Evolutionary conservation across 2,113 vertebrate genomes (phyloP), one percentile per base, ranked within the genome.

Genomic region (Trichomycterus rosablanca): DNA sequence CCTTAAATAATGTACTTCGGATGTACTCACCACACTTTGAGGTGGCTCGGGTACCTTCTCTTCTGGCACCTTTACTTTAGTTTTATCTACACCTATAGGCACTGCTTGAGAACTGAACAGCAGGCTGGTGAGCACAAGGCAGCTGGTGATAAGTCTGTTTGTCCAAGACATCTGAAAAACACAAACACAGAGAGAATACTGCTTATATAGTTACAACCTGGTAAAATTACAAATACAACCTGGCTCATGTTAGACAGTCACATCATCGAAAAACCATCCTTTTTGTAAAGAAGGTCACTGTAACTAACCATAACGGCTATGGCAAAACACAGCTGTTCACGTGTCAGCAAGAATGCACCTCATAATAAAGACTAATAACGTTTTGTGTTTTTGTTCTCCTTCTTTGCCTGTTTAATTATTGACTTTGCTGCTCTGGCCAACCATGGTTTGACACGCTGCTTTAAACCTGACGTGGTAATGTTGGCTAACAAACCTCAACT

Each of bases 41-140:
- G 93, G 78, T 54, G 85, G 82, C 28, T 88, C 88, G 37, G 88
- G 87, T 4, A 81, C 75, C 20, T 81, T 83, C 42, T 87, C 83
- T 70, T 89, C 82, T 0, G 87, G 80, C 12, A 83, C 68, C 34
- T 88, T 84, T 26, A 93, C 87, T 83, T 97, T 96, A 19, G 92
- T 95, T 80, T 95, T 97, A 68, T 95, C 94, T 60, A 93, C 81
- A 24, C 92, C 91, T 70, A 98, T 94, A 54, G 95, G 95, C 62
- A 98, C 93, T 51, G 92, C 85, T 70, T 90, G 80, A 15, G 86
- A 70, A 52, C 65, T 75, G 66, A 84, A 58, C 35, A 91, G 75
- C 59, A 90, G 76, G 73, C 80, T 83, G 1, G 84, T 66, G 58
- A 91, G 50, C 72, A 90, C 71, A 46, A 88, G 66, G 77, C 86